phyloP scores from a whole-genome alignment of 2,888 invertebrate genomes.

The Lasioglossum lativentre region DNA sequence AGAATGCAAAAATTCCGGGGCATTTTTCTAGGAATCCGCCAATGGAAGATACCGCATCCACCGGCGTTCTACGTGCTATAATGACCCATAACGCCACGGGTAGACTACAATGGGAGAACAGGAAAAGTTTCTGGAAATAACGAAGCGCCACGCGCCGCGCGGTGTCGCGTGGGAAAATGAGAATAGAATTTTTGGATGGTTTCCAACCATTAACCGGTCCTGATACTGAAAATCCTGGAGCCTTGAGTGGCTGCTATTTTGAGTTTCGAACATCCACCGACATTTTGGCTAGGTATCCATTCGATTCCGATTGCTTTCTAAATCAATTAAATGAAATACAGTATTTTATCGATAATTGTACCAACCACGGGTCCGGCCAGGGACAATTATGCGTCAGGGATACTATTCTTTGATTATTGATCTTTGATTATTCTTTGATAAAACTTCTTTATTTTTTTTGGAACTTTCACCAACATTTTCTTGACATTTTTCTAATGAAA shows the following conservation, averaged over 20 bases:
- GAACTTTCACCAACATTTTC: too few relatives aligned
- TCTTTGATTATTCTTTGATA: too few relatives aligned
- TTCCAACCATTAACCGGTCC: not conserved
- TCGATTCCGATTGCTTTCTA: too few relatives aligned
- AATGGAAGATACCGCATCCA: not conserved
- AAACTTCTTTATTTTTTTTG: too few relatives aligned
- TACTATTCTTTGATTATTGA: too few relatives aligned
- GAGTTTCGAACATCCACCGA: not conserved
- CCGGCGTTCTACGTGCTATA: not conserved
- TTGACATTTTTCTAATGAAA: too few relatives aligned
- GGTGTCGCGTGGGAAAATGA: not conserved
- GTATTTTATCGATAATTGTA: too few relatives aligned
- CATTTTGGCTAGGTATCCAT: not conserved
- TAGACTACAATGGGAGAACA: not conserved
- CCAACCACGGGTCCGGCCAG: too few relatives aligned
- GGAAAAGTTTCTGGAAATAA: not conserved
- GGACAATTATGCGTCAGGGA: too few relatives aligned
- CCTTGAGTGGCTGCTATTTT: not conserved
- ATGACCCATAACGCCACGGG: not conserved
- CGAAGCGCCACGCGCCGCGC: not conserved
- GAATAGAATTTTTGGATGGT: not conserved
- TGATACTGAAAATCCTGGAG: not conserved
- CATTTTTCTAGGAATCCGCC: not conserved
- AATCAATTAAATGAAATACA: too few relatives aligned
- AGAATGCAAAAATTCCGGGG: not conserved